Conservation (phyloP, 2,113 vertebrate species). For the Gallinago jamesoni region DNA sequence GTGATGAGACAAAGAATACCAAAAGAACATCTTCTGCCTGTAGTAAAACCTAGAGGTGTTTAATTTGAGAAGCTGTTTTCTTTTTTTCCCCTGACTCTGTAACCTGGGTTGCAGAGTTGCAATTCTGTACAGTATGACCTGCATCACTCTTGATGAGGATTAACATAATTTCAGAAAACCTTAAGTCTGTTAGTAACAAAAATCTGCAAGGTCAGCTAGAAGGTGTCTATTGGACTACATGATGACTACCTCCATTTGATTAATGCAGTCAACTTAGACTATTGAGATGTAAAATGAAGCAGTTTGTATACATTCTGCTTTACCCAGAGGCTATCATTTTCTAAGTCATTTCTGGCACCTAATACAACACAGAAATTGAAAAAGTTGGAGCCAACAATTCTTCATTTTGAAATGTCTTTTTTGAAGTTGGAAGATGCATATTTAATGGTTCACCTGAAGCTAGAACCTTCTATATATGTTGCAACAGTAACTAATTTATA, state of each 20-base stretch:
- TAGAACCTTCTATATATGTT: conserved; percentile 35
- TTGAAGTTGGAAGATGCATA: conserved; percentile 42
- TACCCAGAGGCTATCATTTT: conserved; percentile 55
- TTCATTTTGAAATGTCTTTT: conserved; percentile 55
- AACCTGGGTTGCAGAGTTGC: neutral
- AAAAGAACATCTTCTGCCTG: neutral
- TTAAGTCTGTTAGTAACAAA: neutral
- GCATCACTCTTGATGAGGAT: neutral
- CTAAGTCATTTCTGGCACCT: conserved; percentile 41
- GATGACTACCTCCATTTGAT: conserved; percentile 14
- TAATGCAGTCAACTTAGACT: conserved; percentile 32
- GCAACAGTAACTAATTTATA: conserved; percentile 43
- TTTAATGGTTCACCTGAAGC: conserved; percentile 50
- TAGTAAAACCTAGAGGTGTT: neutral
- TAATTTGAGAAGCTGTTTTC: neutral
- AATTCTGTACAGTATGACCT: neutral
- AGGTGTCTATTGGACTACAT: neutral
- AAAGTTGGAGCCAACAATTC: conserved; percentile 47
- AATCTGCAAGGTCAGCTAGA: neutral
- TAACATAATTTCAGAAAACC: neutral
- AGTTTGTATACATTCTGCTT: conserved; percentile 48
- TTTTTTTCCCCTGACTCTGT: neutral
- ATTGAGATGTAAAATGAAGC: conserved; percentile 57
- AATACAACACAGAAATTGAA: conserved; percentile 25
- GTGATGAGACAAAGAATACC: neutral